Conservation (phyloP, 2,888 invertebrate genomes). For the Abscondita cerata region DNA sequence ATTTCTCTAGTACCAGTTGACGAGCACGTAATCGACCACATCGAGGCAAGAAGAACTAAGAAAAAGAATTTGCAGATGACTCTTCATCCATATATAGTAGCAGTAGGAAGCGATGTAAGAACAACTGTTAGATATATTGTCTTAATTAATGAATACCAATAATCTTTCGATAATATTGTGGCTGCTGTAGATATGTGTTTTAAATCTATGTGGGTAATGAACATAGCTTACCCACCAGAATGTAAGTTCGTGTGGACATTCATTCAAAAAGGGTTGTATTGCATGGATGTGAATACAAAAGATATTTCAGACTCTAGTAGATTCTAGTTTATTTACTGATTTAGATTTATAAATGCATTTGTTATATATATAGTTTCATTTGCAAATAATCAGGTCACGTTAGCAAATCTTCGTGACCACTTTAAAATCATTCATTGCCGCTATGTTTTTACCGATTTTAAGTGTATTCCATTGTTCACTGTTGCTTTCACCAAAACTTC, state of each 20-base stretch:
- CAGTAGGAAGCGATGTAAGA: not conserved
- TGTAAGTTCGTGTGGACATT: not conserved
- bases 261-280: not conserved
- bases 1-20: not conserved
- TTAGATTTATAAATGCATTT: too few species aligned
- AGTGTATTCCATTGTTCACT: too few species aligned
- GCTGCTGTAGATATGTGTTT: not conserved
- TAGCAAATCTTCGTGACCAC: not conserved
- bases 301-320: not conserved
- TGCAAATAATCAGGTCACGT: not conserved
- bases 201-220: not conserved
- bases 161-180: not conserved
- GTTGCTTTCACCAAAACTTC: too few species aligned
- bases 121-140: not conserved
- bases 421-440: not conserved
- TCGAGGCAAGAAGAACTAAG: not conserved
- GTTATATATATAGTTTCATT: not conserved
- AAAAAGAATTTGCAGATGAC: not conserved
- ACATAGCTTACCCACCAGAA: not conserved
- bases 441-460: not conserved
- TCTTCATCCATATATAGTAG: not conserved
- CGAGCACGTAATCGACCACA: not conserved
- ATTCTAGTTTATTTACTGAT: not conserved
- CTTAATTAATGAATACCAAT: not conserved
- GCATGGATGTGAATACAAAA: not conserved